Percentiles rank a stretch among this genome's conserved stretches.
These are phyloP conservation scores for Chromoteleia sp. DNA, from an alignment of 2,888 invertebrate genomes.

Conservation along the genomic window DNA sequence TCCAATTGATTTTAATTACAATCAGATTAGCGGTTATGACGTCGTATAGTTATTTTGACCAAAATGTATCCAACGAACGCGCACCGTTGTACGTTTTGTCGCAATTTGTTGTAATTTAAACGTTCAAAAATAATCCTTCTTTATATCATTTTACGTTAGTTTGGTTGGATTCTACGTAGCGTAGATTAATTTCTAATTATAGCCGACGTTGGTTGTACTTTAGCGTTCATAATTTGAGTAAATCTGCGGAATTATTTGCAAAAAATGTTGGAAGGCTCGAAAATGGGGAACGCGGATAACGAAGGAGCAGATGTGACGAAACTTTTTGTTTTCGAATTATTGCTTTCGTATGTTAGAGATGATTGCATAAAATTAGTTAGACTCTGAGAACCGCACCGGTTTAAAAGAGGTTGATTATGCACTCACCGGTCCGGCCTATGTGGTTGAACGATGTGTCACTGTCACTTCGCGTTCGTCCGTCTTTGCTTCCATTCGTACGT, in stretches of 20 bases:
- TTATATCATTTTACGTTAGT: too few species aligned
- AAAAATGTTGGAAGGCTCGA: not conserved
- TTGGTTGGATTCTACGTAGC: too few species aligned
- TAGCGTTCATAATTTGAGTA: too few species aligned
- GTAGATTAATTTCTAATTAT: too few species aligned
- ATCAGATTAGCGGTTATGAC: too few species aligned
- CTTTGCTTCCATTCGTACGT: conserved; percentile 58
- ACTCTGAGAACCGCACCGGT: conserved; percentile 47
- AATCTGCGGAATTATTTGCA: too few species aligned
- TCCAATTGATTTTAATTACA: not conserved
- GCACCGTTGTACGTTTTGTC: too few species aligned
- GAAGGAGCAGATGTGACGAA: conserved; percentile 42
- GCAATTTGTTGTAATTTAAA: too few species aligned
- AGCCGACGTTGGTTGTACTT: too few species aligned
- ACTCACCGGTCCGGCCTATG: conserved; percentile 64
- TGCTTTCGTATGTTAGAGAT: conserved; percentile 52
- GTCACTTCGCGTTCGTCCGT: conserved; percentile 65
- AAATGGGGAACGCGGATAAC: conserved; percentile 3
- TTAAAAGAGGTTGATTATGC: conserved; percentile 66
- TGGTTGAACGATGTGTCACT: conserved; percentile 66
- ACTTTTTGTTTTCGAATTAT: conserved; percentile 45
- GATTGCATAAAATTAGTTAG: conserved; percentile 70
- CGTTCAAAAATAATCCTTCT: too few species aligned
- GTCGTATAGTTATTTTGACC: too few species aligned
- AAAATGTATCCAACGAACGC: too few species aligned